phyloP scores from a whole-genome alignment of 2,113 vertebrate species.

The Zingel zingel region DNA sequence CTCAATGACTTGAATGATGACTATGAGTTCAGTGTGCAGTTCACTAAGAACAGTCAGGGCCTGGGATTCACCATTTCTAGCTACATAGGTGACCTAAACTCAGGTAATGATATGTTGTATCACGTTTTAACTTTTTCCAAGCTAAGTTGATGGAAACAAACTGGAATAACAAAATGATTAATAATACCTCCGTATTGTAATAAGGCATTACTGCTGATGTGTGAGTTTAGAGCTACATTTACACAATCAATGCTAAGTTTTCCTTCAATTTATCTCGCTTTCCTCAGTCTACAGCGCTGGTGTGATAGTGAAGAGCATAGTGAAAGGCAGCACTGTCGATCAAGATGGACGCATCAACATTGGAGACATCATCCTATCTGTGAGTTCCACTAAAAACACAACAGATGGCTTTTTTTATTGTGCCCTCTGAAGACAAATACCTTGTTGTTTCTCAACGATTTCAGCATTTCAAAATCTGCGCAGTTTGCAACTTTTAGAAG shows the following conservation, averaged over 20 bases:
- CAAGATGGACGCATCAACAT: slow-evolving; percentile 91
- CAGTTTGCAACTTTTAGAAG: slow-evolving; percentile 32
- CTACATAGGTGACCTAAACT: slow-evolving; percentile 91
- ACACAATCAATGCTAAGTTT: background rate
- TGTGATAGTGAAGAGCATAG: slow-evolving; percentile 94
- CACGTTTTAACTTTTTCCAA: background rate
- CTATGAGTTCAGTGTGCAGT: slow-evolving; percentile 89
- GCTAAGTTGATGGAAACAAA: background rate
- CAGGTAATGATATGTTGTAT: slow-evolving; percentile 83
- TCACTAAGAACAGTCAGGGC: slow-evolving; percentile 91
- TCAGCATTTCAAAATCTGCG: slow-evolving; percentile 39
- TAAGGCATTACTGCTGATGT: background rate
- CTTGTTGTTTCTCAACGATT: slow-evolving; percentile 34
- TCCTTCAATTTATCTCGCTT: background rate
- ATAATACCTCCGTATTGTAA: background rate
- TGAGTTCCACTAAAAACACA: slow-evolving; percentile 80
- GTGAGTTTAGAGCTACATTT: background rate
- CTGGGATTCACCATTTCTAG: slow-evolving; percentile 94
- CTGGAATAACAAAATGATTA: background rate
- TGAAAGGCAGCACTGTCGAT: slow-evolving; percentile 92
- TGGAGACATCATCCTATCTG: slow-evolving; percentile 93
- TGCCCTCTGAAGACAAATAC: slow-evolving; percentile 33
- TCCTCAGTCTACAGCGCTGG: slow-evolving; percentile 90
- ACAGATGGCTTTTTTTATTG: slow-evolving; percentile 38
- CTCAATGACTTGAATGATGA: slow-evolving; percentile 81